Evolutionary conservation across 2,797 vertebrate species (phyloP).

Genomic region (Ctenopoma multispine): DNA sequence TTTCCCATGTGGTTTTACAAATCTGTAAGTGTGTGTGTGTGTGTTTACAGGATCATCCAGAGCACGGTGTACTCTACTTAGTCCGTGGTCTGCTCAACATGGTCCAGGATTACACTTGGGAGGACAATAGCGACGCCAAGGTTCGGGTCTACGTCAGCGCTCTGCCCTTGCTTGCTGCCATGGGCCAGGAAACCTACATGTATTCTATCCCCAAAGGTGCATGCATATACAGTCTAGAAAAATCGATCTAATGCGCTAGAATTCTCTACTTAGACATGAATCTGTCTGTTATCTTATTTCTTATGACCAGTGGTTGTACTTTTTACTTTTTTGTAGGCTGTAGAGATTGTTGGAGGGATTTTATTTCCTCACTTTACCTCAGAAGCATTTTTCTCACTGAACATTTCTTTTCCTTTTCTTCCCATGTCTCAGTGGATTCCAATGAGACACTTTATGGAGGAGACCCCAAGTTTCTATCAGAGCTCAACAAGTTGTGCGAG

Average conservation of each 20-base stretch:
- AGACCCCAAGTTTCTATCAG: conserved; percentile 94
- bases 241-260: not conserved
- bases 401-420: not conserved
- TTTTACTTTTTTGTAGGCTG: not conserved
- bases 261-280: not conserved
- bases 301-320: not conserved
- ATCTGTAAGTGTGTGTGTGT: not conserved
- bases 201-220: conserved; percentile 95
- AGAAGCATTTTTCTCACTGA: not conserved
- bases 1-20: not conserved
- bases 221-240: not conserved
- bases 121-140: conserved; percentile 93
- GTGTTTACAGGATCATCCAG: conserved; percentile 92
- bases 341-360: not conserved
- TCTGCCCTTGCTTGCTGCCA: conserved; percentile 92
- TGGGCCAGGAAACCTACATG: conserved; percentile 93
- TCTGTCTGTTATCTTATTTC: not conserved
- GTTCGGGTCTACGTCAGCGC: conserved; percentile 92
- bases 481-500: conserved; percentile 95
- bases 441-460: conserved; percentile 96
- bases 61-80: conserved; percentile 94
- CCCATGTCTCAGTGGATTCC: conserved; percentile 89
- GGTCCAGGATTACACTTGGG: conserved; percentile 98
- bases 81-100: conserved; percentile 95
- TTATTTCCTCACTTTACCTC: too few species aligned